Evolutionary conservation across 2,113 vertebrate species (phyloP), one percentile per base, ranked within the genome.

Genomic region (Oncorhynchus kisutch): DNA sequence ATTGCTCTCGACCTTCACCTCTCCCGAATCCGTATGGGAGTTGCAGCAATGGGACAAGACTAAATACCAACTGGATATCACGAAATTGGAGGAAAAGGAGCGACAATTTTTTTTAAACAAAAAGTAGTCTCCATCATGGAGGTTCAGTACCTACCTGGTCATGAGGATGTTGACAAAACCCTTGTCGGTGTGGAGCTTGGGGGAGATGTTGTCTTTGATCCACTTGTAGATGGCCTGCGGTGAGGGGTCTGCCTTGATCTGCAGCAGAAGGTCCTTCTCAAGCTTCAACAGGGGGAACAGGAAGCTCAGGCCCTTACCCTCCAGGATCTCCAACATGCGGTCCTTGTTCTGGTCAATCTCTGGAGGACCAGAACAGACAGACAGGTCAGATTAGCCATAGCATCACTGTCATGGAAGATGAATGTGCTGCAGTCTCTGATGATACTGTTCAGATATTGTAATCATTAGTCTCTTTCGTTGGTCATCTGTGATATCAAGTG

Each of bases 91-190:
- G 34, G 2, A 9, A 39, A 51, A 22, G 8, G 8, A 39, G 8
- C 0, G 5, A 34, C 31, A 34, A 5, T 31, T 31, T 31, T 5
- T 31, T 31, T 31, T 0, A 5, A 5, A 34, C 6, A 45, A 45
- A 22, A 62, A 62, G 13, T 8, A 9, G 22, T 31, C 67, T 24
- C n/a, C 18, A 14, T 29, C 24, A 67, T 27, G 6, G 49, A 27
- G 24, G 16, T 54, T 54, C 51, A 54, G 51, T 18, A 18, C 24
- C 90, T 73, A 99, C 98, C 98, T 99, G 90, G 97, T 99, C 95
- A 99, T 96, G 91, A 99, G 95, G 91, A 99, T 99, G 95, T 99
- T 99, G 92, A 99, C 95, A 89, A 99, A 99, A 93, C 97, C 97
- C 93, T 98, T 98, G 91, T 99, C 97, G 49, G 95, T 95, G 94